Evolutionary conservation across 1,140 invertebrate genomes (phyloP).

Genomic region (Panulirus ornatus): DNA sequence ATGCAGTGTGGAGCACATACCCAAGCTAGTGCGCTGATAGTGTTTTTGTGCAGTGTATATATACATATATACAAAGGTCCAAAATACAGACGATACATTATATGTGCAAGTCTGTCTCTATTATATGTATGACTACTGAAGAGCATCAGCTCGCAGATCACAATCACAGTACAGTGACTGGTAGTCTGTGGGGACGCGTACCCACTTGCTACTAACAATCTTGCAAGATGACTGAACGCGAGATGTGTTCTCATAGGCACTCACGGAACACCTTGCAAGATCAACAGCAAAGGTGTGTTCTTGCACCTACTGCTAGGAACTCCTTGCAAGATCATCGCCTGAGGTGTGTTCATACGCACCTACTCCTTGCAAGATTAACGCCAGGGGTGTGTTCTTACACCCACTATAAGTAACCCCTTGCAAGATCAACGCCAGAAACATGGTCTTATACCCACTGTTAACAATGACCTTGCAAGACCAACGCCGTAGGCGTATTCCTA

Average conservation of each 20-base stretch:
- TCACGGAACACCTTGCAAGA: too few relatives aligned
- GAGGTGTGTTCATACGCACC: too few relatives aligned
- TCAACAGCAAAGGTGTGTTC: too few relatives aligned
- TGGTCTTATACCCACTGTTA: too few relatives aligned
- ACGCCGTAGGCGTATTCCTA: slow-evolving; percentile 49
- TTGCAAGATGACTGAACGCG: too few relatives aligned
- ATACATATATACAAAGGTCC: too few relatives aligned
- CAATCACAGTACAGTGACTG: background rate
- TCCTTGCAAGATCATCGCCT: too few relatives aligned
- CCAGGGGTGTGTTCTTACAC: too few relatives aligned
- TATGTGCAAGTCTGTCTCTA: background rate
- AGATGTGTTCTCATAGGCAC: too few relatives aligned
- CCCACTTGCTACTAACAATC: background rate
- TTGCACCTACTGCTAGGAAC: too few relatives aligned
- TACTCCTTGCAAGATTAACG: too few relatives aligned
- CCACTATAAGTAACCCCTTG: too few relatives aligned
- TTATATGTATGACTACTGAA: background rate
- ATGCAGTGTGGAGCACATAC: slow-evolving; percentile 16
- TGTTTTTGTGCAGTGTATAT: slow-evolving; percentile 26
- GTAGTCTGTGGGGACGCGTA: background rate
- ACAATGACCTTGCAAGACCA: slow-evolving; percentile 32
- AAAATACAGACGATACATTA: background rate
- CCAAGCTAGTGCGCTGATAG: slow-evolving; percentile 12
- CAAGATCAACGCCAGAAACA: slow-evolving; percentile 42
- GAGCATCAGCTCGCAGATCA: background rate